Conservation (phyloP, 2,888 invertebrate genomes). For the Rosalia funebris region DNA sequence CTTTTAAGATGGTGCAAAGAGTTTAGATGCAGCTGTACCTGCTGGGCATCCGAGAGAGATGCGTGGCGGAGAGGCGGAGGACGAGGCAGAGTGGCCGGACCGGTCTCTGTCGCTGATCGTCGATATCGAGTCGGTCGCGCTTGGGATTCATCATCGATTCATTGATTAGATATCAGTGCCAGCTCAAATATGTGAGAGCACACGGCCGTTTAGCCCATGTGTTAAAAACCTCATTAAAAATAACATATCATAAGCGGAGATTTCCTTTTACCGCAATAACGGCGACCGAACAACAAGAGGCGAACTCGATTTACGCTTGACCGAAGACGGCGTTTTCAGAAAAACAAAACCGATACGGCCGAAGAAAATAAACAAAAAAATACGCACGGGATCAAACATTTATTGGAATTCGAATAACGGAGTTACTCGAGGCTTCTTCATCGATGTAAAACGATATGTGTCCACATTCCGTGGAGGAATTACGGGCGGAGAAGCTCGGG, state of each 20-base stretch:
- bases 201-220: conserved; percentile 51
- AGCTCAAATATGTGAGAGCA: conserved; percentile 58
- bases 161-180: conserved; percentile 62
- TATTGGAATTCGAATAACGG: conserved; percentile 36
- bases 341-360: conserved; percentile 15
- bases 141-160: conserved; percentile 62
- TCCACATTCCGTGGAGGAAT: no score
- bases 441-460: conserved; percentile 14
- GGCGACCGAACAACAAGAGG: conserved; percentile 22
- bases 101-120: conserved; percentile 57
- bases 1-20: conserved; percentile 41
- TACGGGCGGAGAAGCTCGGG: no score
- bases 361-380: conserved; percentile 19
- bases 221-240: conserved; percentile 56
- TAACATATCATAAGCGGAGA: conserved; percentile 36
- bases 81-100: conserved; percentile 53
- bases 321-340: conserved; percentile 34
- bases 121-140: conserved; percentile 57
- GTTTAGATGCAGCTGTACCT: conserved; percentile 54
- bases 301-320: conserved; percentile 37
- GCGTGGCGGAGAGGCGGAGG: conserved; percentile 39
- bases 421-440: conserved; percentile 8
- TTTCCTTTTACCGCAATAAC: conserved; percentile 31
- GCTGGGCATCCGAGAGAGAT: conserved; percentile 33
- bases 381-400: conserved; percentile 29